Conservation (phyloP, 2,113 vertebrate species). For the Tautogolabrus adspersus region DNA sequence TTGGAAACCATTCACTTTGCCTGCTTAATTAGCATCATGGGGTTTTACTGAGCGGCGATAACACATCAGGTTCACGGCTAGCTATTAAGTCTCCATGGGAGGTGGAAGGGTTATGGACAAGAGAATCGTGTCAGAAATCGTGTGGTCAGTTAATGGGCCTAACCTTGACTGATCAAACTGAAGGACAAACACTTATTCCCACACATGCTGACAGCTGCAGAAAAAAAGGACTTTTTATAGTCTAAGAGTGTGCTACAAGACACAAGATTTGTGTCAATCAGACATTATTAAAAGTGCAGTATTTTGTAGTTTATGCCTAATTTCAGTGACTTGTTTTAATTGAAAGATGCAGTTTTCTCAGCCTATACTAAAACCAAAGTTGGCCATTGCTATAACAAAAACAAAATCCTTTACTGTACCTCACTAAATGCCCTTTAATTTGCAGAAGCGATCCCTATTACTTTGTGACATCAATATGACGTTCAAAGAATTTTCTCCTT, state of each 20-base stretch:
- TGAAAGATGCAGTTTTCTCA: no score
- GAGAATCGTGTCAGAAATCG: conserved; percentile 45
- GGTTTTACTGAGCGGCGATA: conserved; percentile 61
- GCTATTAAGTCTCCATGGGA: conserved; percentile 53
- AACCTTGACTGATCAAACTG: conserved; percentile 46
- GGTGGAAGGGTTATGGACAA: conserved; percentile 40
- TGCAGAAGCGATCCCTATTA: no score
- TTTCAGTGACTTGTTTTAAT: no score
- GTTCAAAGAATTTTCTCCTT: no score
- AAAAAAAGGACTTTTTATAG: conserved; percentile 4
- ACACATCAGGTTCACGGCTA: conserved; percentile 44
- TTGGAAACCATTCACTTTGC: conserved; percentile 56
- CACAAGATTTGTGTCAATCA: background rate
- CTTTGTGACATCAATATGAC: no score
- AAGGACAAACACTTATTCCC: conserved; percentile 28
- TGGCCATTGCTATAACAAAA: no score
- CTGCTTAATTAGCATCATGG: conserved; percentile 67
- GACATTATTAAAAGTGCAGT: background rate
- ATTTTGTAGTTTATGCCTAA: background rate
- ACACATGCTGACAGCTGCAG: background rate
- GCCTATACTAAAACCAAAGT: background rate
- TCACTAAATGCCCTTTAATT: no score
- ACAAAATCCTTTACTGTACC: no score
- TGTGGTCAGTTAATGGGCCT: conserved; percentile 59
- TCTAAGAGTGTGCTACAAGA: background rate